phyloP scores from a whole-genome alignment of 2,888 invertebrate species.

The Tillus elongatus region DNA sequence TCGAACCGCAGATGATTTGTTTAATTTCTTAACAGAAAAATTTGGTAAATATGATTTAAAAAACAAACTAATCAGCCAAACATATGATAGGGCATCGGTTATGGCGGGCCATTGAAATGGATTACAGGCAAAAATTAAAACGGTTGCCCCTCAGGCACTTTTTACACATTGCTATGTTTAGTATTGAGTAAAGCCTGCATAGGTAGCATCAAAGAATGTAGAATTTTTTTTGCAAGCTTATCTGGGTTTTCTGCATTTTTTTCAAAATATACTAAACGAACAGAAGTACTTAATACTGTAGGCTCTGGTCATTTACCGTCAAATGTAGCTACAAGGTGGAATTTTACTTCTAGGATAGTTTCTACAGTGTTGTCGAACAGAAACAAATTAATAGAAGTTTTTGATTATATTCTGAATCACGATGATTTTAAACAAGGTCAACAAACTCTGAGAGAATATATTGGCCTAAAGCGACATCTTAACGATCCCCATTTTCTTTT shows the following conservation, averaged over 20 bases:
- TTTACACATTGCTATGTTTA: conserved; percentile 26
- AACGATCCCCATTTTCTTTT: not conserved
- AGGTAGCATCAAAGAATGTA: conserved; percentile 12
- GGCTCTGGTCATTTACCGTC: conserved; percentile 12
- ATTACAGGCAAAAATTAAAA: conserved; percentile 26
- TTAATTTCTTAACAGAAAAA: conserved; percentile 20
- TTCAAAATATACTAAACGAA: conserved; percentile 22
- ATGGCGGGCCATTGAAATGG: conserved; percentile 27
- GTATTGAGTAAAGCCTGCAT: conserved; percentile 18
- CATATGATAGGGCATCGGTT: conserved; percentile 28
- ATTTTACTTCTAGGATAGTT: conserved; percentile 16
- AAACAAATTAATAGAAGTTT: conserved; percentile 13
- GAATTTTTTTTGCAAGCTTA: conserved; percentile 21
- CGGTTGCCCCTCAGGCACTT: conserved; percentile 19
- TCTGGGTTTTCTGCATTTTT: conserved; percentile 20
- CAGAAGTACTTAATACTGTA: conserved; percentile 15
- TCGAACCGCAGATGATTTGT: conserved; percentile 23
- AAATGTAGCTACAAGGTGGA: conserved; percentile 18
- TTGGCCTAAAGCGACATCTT: conserved; percentile 6
- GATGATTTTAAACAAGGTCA: conserved; percentile 6
- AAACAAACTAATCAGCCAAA: conserved; percentile 29
- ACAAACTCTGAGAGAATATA: conserved; percentile 3
- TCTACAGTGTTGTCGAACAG: conserved; percentile 13
- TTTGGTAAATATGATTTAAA: conserved; percentile 23
- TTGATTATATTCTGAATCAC: conserved; percentile 13